Evolutionary conservation across 2,113 vertebrate genomes (phyloP).

Genomic region (Pseudonaja textilis): DNA sequence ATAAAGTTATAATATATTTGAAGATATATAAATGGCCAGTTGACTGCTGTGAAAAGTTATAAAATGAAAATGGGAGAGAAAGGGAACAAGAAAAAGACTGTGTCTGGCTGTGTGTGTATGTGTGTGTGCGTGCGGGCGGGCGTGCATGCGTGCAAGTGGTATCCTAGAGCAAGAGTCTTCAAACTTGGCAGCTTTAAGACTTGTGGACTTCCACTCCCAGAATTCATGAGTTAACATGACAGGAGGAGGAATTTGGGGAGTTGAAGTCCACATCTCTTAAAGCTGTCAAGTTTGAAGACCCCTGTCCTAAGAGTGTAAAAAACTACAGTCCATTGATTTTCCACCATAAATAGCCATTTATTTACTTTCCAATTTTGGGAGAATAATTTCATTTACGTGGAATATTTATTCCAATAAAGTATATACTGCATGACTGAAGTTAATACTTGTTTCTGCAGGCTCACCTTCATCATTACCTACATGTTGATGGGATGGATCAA

Average conservation of each 20-base stretch:
- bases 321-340: neutral
- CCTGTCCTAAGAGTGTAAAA: neutral
- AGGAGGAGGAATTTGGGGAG: too few relatives aligned
- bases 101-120: neutral
- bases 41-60: neutral
- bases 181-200: too few relatives aligned
- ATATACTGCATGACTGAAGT: neutral
- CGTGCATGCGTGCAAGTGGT: too few relatives aligned
- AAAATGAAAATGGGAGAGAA: neutral
- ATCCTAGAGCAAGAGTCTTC: neutral
- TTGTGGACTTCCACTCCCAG: too few relatives aligned
- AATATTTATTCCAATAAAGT: neutral
- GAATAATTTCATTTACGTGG: neutral
- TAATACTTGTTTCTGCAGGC: constrained; percentile 71
- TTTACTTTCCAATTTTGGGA: neutral
- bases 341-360: neutral
- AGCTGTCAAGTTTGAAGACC: too few relatives aligned
- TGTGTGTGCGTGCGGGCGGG: accelerated
- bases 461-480: constrained; percentile 93
- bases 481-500: constrained; percentile 89
- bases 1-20: neutral
- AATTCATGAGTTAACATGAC: too few relatives aligned
- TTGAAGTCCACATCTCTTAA: too few relatives aligned
- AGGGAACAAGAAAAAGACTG: neutral
- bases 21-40: neutral